A percentile compares a stretch with the other conserved stretches of the same genome.
These are phyloP conservation scores for Crocuta crocuta DNA, from an alignment of 2,113 vertebrate genomes.

Conservation along the genomic window DNA sequence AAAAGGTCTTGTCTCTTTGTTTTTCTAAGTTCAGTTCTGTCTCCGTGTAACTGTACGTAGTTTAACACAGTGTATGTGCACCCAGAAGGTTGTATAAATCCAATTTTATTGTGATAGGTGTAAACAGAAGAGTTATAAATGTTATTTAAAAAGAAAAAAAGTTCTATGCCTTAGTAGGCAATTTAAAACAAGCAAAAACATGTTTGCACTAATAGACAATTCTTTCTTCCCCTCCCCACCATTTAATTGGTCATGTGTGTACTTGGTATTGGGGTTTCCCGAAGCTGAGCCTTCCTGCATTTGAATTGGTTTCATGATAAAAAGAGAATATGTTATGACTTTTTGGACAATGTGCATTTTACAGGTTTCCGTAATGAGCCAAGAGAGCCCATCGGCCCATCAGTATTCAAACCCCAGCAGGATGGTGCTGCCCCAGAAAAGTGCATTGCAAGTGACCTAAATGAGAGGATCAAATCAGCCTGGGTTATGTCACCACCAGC, in stretches of 20 bases:
- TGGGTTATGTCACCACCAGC: neutral
- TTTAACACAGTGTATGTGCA: neutral
- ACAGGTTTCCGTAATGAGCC: slow-evolving; percentile 63
- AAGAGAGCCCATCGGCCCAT: slow-evolving; percentile 18
- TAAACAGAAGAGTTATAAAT: neutral
- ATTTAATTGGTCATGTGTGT: neutral
- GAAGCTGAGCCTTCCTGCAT: neutral
- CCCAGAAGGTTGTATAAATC: neutral
- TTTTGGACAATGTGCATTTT: slow-evolving; percentile 25
- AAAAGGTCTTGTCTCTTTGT: neutral
- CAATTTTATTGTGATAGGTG: neutral
- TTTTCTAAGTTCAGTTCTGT: neutral
- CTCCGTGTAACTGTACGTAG: neutral
- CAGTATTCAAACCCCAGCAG: slow-evolving; percentile 59
- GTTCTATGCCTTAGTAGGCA: neutral
- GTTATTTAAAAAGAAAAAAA: neutral
- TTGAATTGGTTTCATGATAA: slow-evolving; percentile 34
- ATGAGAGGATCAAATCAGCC: neutral
- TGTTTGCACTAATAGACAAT: neutral
- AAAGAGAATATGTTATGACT: neutral
- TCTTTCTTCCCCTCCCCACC: neutral
- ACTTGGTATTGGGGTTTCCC: neutral
- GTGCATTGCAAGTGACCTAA: slow-evolving; percentile 45
- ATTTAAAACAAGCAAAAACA: neutral
- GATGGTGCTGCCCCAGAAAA: slow-evolving; percentile 68